Evolutionary conservation across 2,888 invertebrate genomes (phyloP).

Genomic region (Steinernema scapterisci): DNA sequence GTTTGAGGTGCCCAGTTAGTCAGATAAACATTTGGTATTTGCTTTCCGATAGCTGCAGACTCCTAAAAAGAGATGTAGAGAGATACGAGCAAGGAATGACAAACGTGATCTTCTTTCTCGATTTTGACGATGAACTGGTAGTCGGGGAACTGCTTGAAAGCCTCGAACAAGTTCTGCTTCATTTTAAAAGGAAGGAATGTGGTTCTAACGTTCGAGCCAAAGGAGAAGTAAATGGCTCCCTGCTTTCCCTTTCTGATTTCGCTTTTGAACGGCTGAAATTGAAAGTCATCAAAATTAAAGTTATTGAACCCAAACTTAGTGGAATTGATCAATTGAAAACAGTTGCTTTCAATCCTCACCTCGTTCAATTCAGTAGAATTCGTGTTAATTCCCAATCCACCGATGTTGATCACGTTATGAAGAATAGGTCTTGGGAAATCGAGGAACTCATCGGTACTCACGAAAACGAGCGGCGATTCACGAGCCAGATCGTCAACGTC

Average conservation of each 20-base stretch:
- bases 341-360: too few species aligned
- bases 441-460: conserved; percentile 37
- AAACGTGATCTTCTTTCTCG: conserved; percentile 29
- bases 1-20: conserved; percentile 35
- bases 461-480: conserved; percentile 31
- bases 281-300: neutral
- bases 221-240: conserved; percentile 35
- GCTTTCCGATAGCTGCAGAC: neutral
- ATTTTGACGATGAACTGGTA: conserved; percentile 39
- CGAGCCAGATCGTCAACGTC: conserved; percentile 33
- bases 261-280: conserved; percentile 23
- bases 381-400: conserved; percentile 26
- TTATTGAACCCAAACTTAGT: too few species aligned
- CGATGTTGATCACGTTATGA: conserved; percentile 35
- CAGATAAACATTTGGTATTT: conserved; percentile 27
- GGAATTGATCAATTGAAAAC: too few species aligned
- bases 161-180: conserved; percentile 28
- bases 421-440: conserved; percentile 35
- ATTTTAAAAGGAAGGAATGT: conserved; percentile 26
- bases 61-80: neutral
- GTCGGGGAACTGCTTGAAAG: conserved; percentile 36
- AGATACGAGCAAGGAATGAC: neutral
- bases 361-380: conserved; percentile 14
- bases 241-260: conserved; percentile 25
- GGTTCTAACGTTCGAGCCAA: conserved; percentile 36